These are phyloP conservation scores for Drosophila novamexicana DNA, from an alignment of 1,140 invertebrate species.

Conservation along the genomic window DNA sequence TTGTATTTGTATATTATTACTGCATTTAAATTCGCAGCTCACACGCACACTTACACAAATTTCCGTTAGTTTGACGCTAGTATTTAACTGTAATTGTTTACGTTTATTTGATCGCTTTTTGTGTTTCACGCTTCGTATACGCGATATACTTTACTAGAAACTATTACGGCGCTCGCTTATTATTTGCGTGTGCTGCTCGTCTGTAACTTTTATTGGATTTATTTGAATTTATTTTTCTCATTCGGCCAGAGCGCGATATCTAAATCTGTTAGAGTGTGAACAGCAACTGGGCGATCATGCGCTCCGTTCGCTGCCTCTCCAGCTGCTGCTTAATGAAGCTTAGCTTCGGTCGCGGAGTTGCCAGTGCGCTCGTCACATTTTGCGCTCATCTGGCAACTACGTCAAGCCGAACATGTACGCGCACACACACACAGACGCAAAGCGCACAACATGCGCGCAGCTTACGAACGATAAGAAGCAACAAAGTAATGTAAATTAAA, in stretches of 20 bases:
- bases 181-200: slow-evolving; percentile 20
- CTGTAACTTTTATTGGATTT: slow-evolving; percentile 33
- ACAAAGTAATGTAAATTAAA: slow-evolving; percentile 77
- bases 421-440: slow-evolving; percentile 4
- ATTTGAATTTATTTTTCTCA: slow-evolving; percentile 29
- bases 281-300: slow-evolving; percentile 69
- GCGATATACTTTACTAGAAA: slow-evolving; percentile 57
- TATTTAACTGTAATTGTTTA: slow-evolving; percentile 49
- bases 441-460: slow-evolving; percentile 16
- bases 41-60: slow-evolving; percentile 43
- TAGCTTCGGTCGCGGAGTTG: slow-evolving; percentile 61
- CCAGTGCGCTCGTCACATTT: slow-evolving; percentile 39
- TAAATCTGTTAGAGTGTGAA: slow-evolving; percentile 70
- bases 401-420: slow-evolving; percentile 21
- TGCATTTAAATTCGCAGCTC: slow-evolving; percentile 33
- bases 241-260: slow-evolving; percentile 55
- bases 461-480: slow-evolving; percentile 45
- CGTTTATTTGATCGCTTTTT: slow-evolving; percentile 57
- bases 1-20: slow-evolving; percentile 13
- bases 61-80: slow-evolving; percentile 43
- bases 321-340: slow-evolving; percentile 69
- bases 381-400: slow-evolving; percentile 55
- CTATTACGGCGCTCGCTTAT: slow-evolving; percentile 46
- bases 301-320: slow-evolving; percentile 45
- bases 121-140: slow-evolving; percentile 77